Conservation (phyloP, 2,797 vertebrate genomes). For the Neopelma chrysocephalum region DNA sequence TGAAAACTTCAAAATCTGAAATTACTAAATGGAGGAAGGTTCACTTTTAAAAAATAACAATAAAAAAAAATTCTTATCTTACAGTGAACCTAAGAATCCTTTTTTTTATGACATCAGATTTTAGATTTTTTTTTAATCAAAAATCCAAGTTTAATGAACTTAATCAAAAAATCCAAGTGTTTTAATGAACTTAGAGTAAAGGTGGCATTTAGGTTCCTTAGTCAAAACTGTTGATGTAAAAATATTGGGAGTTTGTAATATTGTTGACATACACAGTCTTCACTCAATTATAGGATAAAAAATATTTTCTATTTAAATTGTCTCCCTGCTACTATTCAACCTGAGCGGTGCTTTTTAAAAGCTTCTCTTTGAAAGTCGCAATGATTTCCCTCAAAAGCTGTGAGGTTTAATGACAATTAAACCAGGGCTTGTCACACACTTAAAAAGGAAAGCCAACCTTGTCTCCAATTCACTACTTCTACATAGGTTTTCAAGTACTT, state of each 20-base stretch:
- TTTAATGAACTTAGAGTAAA: not conserved
- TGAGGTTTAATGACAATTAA: not conserved
- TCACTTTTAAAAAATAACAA: not conserved
- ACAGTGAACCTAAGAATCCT: not conserved
- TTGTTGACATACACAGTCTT: not conserved
- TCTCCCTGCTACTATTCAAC: not conserved
- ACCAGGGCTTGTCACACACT: not conserved
- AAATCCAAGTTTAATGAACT: not conserved
- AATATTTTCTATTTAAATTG: not conserved
- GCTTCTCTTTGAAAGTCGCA: not conserved
- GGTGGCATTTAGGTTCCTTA: not conserved
- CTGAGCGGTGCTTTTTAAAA: not conserved
- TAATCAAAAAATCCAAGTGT: not conserved
- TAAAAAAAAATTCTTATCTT: not conserved
- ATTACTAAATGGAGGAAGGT: not conserved
- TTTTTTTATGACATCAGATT: not conserved
- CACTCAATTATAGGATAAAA: not conserved
- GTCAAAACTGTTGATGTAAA: not conserved
- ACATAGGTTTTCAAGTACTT: accelerated
- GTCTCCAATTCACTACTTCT: not conserved
- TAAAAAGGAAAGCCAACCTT: not conserved
- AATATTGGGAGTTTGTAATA: not conserved
- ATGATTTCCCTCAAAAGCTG: not conserved
- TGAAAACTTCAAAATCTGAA: not conserved
- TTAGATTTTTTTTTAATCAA: accelerated